These are phyloP conservation scores for Camponotus vicinus DNA, from an alignment of 1,140 invertebrate species.

Conservation along the genomic window DNA sequence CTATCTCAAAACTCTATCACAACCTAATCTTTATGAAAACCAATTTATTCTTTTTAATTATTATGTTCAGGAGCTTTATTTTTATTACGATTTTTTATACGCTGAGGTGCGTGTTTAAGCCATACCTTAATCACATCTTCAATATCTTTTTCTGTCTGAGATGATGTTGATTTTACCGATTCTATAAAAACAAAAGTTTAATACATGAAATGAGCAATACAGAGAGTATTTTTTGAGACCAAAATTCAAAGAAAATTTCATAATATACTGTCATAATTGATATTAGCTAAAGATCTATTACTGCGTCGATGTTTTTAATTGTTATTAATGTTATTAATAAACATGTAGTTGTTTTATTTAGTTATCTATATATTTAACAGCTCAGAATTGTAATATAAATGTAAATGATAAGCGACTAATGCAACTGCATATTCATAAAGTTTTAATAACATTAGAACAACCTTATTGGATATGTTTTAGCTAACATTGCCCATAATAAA, in stretches of 20 bases:
- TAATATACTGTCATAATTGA: no score
- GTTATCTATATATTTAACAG: no score
- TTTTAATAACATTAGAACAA: no score
- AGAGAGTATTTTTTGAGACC: background rate
- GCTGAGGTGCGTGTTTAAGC: conserved; percentile 1
- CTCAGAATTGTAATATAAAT: no score
- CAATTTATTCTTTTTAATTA: background rate
- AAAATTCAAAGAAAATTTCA: background rate
- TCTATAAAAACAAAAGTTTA: background rate
- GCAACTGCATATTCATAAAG: no score
- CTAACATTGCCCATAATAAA: no score
- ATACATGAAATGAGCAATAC: background rate
- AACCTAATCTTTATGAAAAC: background rate
- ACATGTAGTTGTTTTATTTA: no score
- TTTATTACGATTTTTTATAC: background rate
- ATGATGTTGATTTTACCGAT: conserved; percentile 8
- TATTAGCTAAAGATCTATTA: background rate
- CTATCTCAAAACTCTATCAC: background rate
- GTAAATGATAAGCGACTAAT: no score
- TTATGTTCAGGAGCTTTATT: conserved; percentile 15
- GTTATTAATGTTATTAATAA: background rate
- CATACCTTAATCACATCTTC: conserved; percentile 26
- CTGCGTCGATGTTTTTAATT: background rate
- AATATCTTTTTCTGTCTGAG: conserved; percentile 3
- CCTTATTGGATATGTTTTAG: no score